Evolutionary conservation across 2,113 vertebrate species (phyloP).

Genomic region (Macrotis lagotis): DNA sequence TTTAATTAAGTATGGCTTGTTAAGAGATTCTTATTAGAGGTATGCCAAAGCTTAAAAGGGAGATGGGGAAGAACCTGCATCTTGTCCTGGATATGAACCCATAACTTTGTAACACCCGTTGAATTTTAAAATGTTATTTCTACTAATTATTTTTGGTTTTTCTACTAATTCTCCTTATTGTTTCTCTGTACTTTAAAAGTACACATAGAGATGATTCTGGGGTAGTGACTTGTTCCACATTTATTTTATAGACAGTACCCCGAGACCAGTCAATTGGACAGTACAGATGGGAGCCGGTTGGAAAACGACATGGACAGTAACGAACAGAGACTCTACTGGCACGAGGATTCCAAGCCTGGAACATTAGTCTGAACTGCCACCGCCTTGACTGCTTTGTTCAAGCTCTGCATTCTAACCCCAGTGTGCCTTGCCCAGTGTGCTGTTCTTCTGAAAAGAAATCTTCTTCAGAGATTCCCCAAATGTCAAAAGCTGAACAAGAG

Average conservation of each 20-base stretch:
- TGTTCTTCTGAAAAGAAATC: constrained; percentile 27
- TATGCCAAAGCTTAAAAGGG: neutral
- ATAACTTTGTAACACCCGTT: neutral
- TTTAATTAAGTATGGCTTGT: neutral
- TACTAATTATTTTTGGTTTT: constrained; percentile 3
- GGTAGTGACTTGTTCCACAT: neutral
- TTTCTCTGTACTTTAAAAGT: neutral
- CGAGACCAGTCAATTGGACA: constrained; percentile 86
- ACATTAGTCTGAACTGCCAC: constrained; percentile 91
- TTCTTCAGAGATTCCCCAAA: constrained; percentile 43
- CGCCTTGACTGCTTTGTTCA: constrained; percentile 29
- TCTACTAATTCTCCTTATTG: constrained; percentile 53
- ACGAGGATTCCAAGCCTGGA: constrained; percentile 95
- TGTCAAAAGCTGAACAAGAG: constrained; percentile 35
- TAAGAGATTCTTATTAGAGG: neutral
- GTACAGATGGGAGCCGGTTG: constrained; percentile 77
- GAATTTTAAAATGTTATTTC: constrained; percentile 42
- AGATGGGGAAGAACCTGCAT: neutral
- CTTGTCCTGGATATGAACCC: neutral
- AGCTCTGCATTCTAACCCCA: constrained; percentile 73
- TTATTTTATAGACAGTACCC: constrained; percentile 86
- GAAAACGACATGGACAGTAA: constrained; percentile 83
- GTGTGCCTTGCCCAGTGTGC: constrained; percentile 89
- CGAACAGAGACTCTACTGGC: constrained; percentile 92
- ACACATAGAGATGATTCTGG: neutral